A percentile compares a stretch with the other conserved stretches of the same genome.
phyloP scores from a whole-genome alignment of 2,113 vertebrate species.

The Oriolus oriolus region DNA sequence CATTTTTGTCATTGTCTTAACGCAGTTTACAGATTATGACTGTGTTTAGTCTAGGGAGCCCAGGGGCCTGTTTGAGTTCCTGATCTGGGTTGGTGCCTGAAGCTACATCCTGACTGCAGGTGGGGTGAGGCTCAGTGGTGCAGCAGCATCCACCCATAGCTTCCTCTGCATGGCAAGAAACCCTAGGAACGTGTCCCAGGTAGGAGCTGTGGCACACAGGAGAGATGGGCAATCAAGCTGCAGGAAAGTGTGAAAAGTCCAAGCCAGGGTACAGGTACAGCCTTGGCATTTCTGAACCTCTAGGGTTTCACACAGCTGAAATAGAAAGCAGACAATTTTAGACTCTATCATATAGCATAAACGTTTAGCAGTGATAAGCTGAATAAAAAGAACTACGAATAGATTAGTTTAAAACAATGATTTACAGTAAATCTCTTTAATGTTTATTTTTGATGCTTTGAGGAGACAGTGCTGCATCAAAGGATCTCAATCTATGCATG shows the following conservation, averaged over 20 bases:
- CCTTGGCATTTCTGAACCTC: not conserved
- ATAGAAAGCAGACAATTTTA: not conserved
- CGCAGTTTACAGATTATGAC: not conserved
- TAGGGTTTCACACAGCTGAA: not conserved
- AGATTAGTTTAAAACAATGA: not conserved
- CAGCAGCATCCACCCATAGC: not conserved
- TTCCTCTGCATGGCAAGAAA: not conserved
- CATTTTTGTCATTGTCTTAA: not conserved
- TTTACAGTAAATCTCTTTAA: not conserved
- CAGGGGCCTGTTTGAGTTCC: not conserved
- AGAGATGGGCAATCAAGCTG: not conserved
- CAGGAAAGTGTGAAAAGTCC: not conserved
- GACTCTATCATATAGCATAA: not conserved
- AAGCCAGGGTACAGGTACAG: not conserved
- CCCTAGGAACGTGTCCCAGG: not conserved
- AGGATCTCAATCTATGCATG: not conserved
- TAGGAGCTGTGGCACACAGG: not conserved
- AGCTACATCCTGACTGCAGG: not conserved
- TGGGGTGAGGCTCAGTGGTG: not conserved
- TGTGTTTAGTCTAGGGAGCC: not conserved
- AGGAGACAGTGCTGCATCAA: not conserved
- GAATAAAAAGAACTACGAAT: not conserved
- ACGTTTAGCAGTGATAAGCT: not conserved
- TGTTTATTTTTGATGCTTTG: not conserved
- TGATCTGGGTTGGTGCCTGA: not conserved